Percentiles rank a stretch among this genome's conserved stretches.
These are phyloP conservation scores for Dendroctonus valens DNA, from an alignment of 1,140 invertebrate genomes.

Conservation along the genomic window DNA sequence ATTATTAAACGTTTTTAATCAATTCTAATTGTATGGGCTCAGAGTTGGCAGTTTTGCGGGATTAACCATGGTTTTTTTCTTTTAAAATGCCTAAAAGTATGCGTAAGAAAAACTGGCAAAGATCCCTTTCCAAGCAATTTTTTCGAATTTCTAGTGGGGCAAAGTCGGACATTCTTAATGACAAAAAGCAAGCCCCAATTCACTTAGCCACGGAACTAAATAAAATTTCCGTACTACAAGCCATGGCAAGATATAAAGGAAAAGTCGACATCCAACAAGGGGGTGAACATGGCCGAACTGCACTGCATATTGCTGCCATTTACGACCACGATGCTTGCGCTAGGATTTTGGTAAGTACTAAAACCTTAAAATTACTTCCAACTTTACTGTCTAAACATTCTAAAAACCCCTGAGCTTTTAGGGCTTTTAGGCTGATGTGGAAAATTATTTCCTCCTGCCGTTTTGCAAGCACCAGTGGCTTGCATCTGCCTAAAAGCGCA, in stretches of 20 bases:
- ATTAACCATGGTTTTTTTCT: too few relatives aligned
- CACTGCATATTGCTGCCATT: constrained; percentile 78
- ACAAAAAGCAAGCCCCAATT: constrained; percentile 72
- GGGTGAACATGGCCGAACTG: constrained; percentile 76
- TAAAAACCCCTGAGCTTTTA: too few relatives aligned
- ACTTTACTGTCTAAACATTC: too few relatives aligned
- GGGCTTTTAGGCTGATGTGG: too few relatives aligned
- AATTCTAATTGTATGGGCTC: too few relatives aligned
- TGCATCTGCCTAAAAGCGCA: too few relatives aligned
- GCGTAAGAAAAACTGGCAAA: not conserved
- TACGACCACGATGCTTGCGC: constrained; percentile 79
- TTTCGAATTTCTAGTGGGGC: not conserved
- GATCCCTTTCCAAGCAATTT: not conserved
- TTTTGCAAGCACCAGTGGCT: too few relatives aligned
- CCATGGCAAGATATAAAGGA: constrained; percentile 65
- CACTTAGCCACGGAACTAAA: constrained; percentile 78
- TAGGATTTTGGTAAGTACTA: constrained; percentile 68
- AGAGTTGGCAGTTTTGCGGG: too few relatives aligned
- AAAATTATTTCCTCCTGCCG: too few relatives aligned
- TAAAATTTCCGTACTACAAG: constrained; percentile 64
- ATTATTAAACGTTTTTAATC: too few relatives aligned
- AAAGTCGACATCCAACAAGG: constrained; percentile 68
- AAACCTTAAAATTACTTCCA: too few relatives aligned
- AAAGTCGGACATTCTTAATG: constrained; percentile 71
- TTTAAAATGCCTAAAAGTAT: not conserved